Percentiles rank a stretch among this genome's conserved stretches.
phyloP scores from a whole-genome alignment of 2,888 invertebrate genomes.

The Penaeus monodon region DNA sequence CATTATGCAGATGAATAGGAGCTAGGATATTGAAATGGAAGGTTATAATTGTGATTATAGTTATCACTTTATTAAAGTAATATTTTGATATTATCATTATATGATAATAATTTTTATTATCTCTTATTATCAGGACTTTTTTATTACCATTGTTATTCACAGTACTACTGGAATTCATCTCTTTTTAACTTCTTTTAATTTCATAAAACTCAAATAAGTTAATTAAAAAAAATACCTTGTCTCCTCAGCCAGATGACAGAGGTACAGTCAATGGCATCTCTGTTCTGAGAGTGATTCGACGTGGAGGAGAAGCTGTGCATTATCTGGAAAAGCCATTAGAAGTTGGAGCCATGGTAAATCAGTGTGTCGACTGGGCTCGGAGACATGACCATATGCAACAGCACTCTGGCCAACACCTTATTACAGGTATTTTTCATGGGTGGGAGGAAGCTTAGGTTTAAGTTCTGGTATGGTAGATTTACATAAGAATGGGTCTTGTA shows the following conservation, averaged over 20 bases:
- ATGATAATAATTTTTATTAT: neutral
- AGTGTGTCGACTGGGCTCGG: slow-evolving; percentile 81
- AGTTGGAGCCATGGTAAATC: slow-evolving; percentile 76
- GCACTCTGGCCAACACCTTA: slow-evolving; percentile 88
- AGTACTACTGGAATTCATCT: neutral
- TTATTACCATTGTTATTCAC: no score
- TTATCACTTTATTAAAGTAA: neutral
- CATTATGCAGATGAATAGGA: no score
- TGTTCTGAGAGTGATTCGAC: slow-evolving; percentile 80
- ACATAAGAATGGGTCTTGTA: no score
- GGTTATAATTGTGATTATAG: neutral
- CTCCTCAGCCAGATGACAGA: slow-evolving; percentile 80
- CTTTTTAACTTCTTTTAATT: neutral
- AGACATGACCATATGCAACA: slow-evolving; percentile 93
- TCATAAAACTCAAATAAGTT: slow-evolving; percentile 7
- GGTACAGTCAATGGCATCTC: slow-evolving; percentile 78
- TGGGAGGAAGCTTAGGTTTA: slow-evolving; percentile 67
- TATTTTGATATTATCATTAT: neutral
- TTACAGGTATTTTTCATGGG: slow-evolving; percentile 77
- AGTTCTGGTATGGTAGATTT: no score
- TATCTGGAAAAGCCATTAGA: slow-evolving; percentile 77
- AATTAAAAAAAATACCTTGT: slow-evolving; percentile 32
- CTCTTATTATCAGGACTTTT: no score
- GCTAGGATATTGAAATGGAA: no score
- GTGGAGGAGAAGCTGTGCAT: slow-evolving; percentile 81